Base-by-base conservation (phyloP, 2,797 vertebrate species). In the Molossus molossus region DNA sequence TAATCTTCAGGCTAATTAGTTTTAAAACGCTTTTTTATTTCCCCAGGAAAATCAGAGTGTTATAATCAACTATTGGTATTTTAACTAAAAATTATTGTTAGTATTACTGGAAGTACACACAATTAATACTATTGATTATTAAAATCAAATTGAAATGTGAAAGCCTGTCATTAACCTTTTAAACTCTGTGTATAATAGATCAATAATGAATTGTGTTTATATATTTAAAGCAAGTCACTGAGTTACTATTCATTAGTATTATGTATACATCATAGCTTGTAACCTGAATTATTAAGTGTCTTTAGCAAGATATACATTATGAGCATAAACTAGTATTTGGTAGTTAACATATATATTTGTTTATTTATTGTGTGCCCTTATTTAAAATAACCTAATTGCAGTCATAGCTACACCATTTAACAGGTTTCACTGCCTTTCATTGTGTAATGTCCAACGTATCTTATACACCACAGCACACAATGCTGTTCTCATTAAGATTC, bases 51-150 rank as follows among this genome's bases (percentile, higher is more conserved):
- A 77, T 53, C n/a, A 33, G 10, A 72, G 0, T 14, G 6, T 57
- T 69, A 50, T 88, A 67, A 83, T 1, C 6, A 73, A 25, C 3
- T 64, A 33, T 50, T 58, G 76, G 23, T 76, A 86, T 50, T 87
- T 94, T 72, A 96, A 65, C 48, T 72, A 67, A 87, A 87, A 95
- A 50, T 89, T 23, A 80, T 81, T 55, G 9, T 83, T 90, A 21
- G 6, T n/a, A 11, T 50, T 72, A 25, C 57, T 83, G 9, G 27
- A 2, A 60, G 3, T 58, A 21, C 1, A 45, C 20, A 67, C 17
- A 92, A 50, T 58, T 60, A 94, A 84, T 70, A 2, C 73, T 64
- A 73, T 91, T 69, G 53, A 70, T 48, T 62, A 50, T 82, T 82
- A 70, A 87, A 90, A 87, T n/a, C 8, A 84, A 75, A 75, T 23